Evolutionary conservation across 2,888 invertebrate species (phyloP).

Genomic region (Autographa gamma): DNA sequence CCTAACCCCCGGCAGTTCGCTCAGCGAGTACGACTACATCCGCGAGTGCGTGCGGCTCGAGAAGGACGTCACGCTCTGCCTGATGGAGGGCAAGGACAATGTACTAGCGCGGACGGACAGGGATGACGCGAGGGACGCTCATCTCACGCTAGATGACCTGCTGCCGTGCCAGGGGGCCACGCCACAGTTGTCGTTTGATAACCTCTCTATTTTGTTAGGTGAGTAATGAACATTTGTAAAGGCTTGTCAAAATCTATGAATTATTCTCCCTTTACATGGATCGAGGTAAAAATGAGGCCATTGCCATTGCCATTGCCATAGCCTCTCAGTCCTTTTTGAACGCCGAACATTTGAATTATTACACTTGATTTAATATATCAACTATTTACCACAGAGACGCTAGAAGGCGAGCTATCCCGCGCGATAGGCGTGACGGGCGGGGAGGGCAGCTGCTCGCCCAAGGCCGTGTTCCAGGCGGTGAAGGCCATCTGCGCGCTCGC

Average conservation of each 20-base stretch:
- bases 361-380: too few species aligned
- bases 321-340: too few species aligned
- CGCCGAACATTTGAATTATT: too few species aligned
- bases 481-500: conserved; percentile 97
- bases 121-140: conserved; percentile 94
- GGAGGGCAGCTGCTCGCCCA: conserved; percentile 83
- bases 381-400: conserved; percentile 89
- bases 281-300: too few species aligned
- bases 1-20: conserved; percentile 93
- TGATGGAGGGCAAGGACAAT: conserved; percentile 91
- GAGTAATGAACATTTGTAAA: too few species aligned
- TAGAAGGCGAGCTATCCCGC: conserved; percentile 94
- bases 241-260: too few species aligned
- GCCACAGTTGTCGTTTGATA: conserved; percentile 94
- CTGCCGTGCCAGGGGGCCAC: conserved; percentile 92
- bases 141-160: conserved; percentile 93
- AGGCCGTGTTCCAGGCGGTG: conserved; percentile 95
- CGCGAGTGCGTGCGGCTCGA: conserved; percentile 98
- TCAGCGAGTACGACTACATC: conserved; percentile 97
- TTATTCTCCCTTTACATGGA: too few species aligned
- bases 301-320: too few species aligned
- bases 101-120: conserved; percentile 93
- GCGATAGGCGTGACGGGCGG: conserved; percentile 91
- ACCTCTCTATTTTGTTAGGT: conserved; percentile 95
- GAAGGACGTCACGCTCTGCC: conserved; percentile 93